Base-by-base conservation (phyloP, 2,888 invertebrate species). In the Ormyrus labotus region DNA sequence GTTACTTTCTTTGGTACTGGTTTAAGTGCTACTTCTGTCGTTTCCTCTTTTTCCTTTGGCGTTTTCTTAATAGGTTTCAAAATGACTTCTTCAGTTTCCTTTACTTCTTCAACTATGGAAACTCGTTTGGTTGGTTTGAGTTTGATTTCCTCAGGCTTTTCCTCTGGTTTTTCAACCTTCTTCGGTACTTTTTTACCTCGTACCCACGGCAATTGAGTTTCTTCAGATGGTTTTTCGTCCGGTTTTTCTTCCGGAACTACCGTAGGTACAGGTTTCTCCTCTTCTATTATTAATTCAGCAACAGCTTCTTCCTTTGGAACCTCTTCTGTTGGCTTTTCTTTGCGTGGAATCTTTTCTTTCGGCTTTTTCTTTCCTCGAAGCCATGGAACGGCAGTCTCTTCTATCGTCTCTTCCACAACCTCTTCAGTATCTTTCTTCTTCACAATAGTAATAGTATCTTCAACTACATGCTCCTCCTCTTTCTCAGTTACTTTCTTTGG, bases 201-300 rank as follows among this genome's bases (percentile, higher is more conserved):
- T 11, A 88, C 83, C 89, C 92, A 90, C 86, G 93, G 93, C 75
- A 93, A 88, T 60, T 93, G 90, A 0, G 93, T 91, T 8, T 78
- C 75, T 34, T 85, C 85, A 10, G 86, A 89, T 0, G 82, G 77
- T 76, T 84, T 78, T 61, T 85, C 83, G 64, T 79, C 78, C 11
- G 51, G 61, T 60, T 83, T 78, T 60, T 85, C 83, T 72, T 85
- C 80, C 1, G 83, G 11, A 9, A 81, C 60, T 64, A 4, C 34
- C 0, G 34, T 4, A 69, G 89, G 87, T 10, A 88, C 84, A 74
- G 86, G 84, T 70, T 85, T 83, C 79, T 89, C 91, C 9, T 88
- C 83, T 70, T 89, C 83, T 5, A 91, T 57, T 3, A 4, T 2
- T 4, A 78, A 11, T 45, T 67, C 61, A 0, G 74, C 65, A 8